These are phyloP conservation scores for Anticlea derivata DNA, from an alignment of 2,888 invertebrate species.

Conservation along the genomic window DNA sequence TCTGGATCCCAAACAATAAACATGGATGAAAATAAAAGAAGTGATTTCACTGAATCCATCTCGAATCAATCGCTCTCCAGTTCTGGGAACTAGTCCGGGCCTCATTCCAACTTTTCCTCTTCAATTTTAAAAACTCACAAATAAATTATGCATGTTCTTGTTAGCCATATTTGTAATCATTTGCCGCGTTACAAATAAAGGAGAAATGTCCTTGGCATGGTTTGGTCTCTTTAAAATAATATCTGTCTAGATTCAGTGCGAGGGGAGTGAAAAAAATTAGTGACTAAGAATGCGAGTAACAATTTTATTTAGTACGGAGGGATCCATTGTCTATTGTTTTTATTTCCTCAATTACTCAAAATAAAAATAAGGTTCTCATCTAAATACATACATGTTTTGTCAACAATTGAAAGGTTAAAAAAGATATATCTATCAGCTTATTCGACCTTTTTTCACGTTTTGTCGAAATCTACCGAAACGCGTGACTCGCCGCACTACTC, in stretches of 20 bases:
- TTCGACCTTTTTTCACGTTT: conserved; percentile 11
- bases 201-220: too few relatives aligned
- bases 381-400: background rate
- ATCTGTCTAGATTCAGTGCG: too few relatives aligned
- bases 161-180: too few relatives aligned
- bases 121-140: too few relatives aligned
- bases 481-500: conserved; percentile 23
- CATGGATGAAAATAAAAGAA: conserved; percentile 9
- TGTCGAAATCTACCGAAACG: conserved; percentile 12
- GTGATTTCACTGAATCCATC: conserved; percentile 15
- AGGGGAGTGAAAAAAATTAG: too few relatives aligned
- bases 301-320: too few relatives aligned
- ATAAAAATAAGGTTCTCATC: background rate
- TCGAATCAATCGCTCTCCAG: background rate
- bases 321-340: too few relatives aligned
- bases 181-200: background rate
- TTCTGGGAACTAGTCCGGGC: conserved; percentile 7
- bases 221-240: too few relatives aligned
- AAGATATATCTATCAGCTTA: conserved; percentile 5
- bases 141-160: too few relatives aligned
- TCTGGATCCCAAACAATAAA: conserved; percentile 1
- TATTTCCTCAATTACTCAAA: too few relatives aligned
- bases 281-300: too few relatives aligned
- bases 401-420: background rate
- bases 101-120: conserved; percentile 9